phyloP scores from a whole-genome alignment of 2,113 vertebrate species.

The Gadus chalcogrammus region DNA sequence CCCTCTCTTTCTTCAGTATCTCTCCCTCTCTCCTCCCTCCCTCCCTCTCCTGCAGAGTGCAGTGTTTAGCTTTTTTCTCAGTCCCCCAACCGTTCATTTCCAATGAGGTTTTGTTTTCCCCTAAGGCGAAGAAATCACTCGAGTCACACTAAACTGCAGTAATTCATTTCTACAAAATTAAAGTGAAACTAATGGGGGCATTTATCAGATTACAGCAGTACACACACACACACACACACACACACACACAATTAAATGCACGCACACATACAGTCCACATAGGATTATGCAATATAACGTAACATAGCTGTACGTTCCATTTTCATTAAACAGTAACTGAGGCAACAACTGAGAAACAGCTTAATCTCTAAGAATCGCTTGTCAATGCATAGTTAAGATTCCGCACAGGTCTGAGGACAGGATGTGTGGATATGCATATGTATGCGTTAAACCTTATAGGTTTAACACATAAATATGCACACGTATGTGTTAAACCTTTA shows the following conservation, averaged over 20 bases:
- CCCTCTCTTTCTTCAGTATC: neutral
- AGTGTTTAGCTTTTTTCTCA: neutral
- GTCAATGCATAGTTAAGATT: too few relatives aligned
- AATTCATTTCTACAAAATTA: neutral
- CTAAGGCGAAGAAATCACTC: neutral
- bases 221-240: neutral
- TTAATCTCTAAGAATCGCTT: too few relatives aligned
- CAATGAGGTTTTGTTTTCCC: neutral
- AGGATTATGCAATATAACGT: too few relatives aligned
- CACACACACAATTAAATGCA: neutral
- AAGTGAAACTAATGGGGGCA: neutral
- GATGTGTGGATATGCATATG: too few relatives aligned
- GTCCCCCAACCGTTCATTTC: neutral
- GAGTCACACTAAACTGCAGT: constrained; percentile 1
- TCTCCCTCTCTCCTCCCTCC: neutral
- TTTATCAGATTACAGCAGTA: neutral
- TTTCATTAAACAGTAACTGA: too few relatives aligned
- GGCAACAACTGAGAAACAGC: too few relatives aligned
- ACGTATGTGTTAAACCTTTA: too few relatives aligned
- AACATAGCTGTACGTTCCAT: too few relatives aligned
- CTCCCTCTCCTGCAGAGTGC: neutral
- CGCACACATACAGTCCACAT: neutral
- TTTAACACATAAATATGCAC: too few relatives aligned
- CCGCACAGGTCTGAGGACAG: too few relatives aligned
- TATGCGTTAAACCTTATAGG: too few relatives aligned